phyloP scores from a whole-genome alignment of 2,888 invertebrate species.

The Eretmocerus hayati region DNA sequence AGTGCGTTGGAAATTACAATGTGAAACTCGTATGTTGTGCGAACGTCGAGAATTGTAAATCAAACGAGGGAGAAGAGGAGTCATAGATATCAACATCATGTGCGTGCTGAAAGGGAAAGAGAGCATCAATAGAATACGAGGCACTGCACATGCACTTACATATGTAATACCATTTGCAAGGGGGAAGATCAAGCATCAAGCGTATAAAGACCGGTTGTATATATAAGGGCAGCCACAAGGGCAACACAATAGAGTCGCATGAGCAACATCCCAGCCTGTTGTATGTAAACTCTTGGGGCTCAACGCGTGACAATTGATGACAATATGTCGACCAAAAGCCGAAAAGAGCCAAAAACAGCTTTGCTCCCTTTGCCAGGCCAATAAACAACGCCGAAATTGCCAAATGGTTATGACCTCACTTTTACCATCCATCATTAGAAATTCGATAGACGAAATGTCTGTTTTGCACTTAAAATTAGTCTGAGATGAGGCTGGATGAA shows the following conservation, averaged over 20 bases:
- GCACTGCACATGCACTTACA: not conserved
- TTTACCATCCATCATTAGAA: no score
- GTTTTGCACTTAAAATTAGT: no score
- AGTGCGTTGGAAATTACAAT: no score
- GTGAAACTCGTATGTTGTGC: no score
- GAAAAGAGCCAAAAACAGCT: constrained; percentile 24
- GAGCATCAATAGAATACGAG: constrained; percentile 5
- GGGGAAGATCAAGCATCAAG: not conserved
- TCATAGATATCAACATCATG: no score
- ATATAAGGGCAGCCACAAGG: not conserved
- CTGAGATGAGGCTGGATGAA: no score
- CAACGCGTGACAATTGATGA: constrained; percentile 31
- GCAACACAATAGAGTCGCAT: constrained; percentile 38
- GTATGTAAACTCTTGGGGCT: constrained; percentile 43
- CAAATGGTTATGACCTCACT: no score
- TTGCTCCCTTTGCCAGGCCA: no score
- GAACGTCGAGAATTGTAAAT: no score
- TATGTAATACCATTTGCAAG: not conserved
- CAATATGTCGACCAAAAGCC: constrained; percentile 37
- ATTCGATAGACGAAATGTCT: no score
- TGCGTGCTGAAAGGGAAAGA: constrained; percentile 6
- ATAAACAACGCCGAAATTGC: no score
- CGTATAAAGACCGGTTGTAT: not conserved
- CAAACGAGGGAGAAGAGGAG: no score
- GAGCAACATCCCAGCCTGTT: constrained; percentile 41